Percentiles rank a stretch among this genome's conserved stretches.
Evolutionary conservation across 2,113 vertebrate genomes (phyloP).

Genomic region (Ariopsis seemanni): DNA sequence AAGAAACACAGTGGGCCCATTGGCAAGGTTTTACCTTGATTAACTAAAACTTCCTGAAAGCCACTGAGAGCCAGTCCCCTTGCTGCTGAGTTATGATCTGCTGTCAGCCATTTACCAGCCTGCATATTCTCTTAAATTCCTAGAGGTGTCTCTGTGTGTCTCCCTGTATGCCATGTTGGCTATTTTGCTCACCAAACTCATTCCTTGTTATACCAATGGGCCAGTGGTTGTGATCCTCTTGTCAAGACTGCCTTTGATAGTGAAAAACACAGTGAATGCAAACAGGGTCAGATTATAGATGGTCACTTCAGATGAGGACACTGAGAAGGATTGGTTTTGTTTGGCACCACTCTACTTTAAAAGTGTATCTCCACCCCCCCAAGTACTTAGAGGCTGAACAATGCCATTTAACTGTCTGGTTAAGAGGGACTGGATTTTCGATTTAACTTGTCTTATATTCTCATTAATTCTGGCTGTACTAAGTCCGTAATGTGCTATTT

Average conservation of each 20-base stretch:
- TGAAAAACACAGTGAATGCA: background rate
- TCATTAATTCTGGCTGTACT: constrained; percentile 20
- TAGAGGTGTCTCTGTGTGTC: background rate
- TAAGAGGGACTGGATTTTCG: background rate
- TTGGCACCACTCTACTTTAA: background rate
- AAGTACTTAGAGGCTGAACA: background rate
- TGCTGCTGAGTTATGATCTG: constrained; percentile 30
- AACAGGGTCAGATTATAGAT: background rate
- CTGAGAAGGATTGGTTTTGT: background rate
- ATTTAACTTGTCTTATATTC: background rate
- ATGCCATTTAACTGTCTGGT: background rate
- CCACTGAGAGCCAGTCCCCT: constrained; percentile 26
- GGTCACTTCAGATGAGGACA: constrained; percentile 28
- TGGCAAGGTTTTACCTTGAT: constrained; percentile 59
- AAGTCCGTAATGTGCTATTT: constrained; percentile 13
- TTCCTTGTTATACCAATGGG: constrained; percentile 4
- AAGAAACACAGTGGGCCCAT: constrained; percentile 43
- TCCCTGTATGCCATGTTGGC: background rate
- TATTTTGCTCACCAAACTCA: constrained; percentile 2
- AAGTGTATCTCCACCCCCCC: background rate
- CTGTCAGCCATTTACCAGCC: constrained; percentile 32
- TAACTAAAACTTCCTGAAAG: constrained; percentile 58
- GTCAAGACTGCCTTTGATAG: background rate
- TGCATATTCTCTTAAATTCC: constrained; percentile 34
- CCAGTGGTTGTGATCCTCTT: constrained; percentile 15